Percentiles rank a stretch among this genome's conserved stretches.
Evolutionary conservation across 2,113 vertebrate genomes (phyloP).

Genomic region (Elephas maximus): DNA sequence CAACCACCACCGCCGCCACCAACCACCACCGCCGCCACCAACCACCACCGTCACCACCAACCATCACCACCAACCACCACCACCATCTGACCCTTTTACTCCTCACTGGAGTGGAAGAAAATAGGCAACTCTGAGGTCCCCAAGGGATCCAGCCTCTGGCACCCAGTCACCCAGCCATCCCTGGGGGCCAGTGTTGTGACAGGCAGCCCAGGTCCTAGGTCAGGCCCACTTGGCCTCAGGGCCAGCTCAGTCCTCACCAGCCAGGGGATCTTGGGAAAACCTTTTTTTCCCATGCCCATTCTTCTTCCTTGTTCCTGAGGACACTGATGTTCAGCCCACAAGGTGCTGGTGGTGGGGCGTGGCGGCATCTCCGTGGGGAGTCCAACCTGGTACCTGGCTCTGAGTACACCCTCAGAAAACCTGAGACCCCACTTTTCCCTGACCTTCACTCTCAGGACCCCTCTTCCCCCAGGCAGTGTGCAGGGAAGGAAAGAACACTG

Average conservation of each 20-base stretch:
- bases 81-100: neutral
- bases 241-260: neutral
- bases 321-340: neutral
- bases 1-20: too few species aligned
- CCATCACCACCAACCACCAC: too few species aligned
- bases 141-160: too few species aligned
- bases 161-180: neutral
- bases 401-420: neutral
- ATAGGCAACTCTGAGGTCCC: neutral
- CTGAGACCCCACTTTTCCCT: neutral
- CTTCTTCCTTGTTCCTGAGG: neutral
- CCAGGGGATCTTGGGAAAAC: neutral
- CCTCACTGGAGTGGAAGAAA: neutral
- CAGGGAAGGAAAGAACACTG: neutral
- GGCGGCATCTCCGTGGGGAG: neutral
- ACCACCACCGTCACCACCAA: too few species aligned
- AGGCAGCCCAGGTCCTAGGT: neutral
- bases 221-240: neutral
- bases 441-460: neutral
- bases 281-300: neutral
- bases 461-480: neutral
- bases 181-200: neutral
- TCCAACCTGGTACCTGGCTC: neutral
- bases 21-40: too few species aligned
- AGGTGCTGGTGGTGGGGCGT: neutral